Base-by-base conservation (phyloP, 2,888 invertebrate genomes). In the Myathropa florea region DNA sequence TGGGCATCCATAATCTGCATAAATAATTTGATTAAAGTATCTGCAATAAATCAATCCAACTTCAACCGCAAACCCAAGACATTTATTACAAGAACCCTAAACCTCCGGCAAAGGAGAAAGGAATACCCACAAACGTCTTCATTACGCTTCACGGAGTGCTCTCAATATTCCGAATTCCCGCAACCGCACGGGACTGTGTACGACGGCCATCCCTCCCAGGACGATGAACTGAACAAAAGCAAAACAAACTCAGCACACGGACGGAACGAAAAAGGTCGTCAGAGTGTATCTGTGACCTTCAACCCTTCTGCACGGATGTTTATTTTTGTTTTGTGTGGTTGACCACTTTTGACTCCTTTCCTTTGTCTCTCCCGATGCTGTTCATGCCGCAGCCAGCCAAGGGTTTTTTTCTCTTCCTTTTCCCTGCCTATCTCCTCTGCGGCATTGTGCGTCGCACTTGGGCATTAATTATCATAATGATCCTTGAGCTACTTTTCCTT, bases 281-380 rank as follows among this genome's bases (percentile, higher is more conserved):
- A 24, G 28, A 30, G 59, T n/a, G 12, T 24, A 28, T 55, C 55
- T 75, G 36, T 77, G 79, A 82, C 83, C 83, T 87, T 83, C 75
- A 80, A 87, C 87, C 87, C 83, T 87, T 83, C 83, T 72, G 71
- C 83, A 76, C 83, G 23, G 83, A 75, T 87, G 83, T 87, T 87
- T 87, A 76, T 87, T 79, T 87, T 83, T 83, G 79, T 87, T 87
- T 79, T 83, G 83, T 87, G 83, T 80, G 87, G 87, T 80, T 87
- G 87, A 87, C 87, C 87, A 83, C 79, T 75, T 86, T 86, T 86
- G 81, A 77, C 67, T 81, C 9, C 39, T 6, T 18, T 6, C 33
- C 33, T 64, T 68, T 55, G 72, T 82, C 28, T 83, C 67, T 39
- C 60, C 72, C 64, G 28, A 7, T 28, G 28, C n/a, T 28, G 7